Percentiles rank a stretch among this genome's conserved stretches.
Evolutionary conservation across 2,888 invertebrate species (phyloP).

Genomic region (Apantesis nais): DNA sequence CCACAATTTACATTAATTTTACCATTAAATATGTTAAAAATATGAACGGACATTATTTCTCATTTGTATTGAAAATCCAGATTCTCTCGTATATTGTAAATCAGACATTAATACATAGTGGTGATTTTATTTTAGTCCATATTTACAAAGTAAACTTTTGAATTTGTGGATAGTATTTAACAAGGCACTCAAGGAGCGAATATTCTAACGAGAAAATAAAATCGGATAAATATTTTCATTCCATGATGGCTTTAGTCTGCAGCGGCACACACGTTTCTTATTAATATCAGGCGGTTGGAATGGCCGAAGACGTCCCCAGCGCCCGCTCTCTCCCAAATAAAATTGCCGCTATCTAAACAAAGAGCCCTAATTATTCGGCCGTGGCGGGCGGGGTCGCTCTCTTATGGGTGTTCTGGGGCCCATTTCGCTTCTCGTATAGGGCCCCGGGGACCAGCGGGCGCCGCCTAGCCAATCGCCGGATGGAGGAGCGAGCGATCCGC

Average conservation of each 20-base stretch:
- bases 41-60: background rate
- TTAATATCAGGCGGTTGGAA: slow-evolving; percentile 83
- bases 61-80: background rate
- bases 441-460: slow-evolving; percentile 86
- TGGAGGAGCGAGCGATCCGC: slow-evolving; percentile 84
- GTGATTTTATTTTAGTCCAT: background rate
- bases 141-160: background rate
- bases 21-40: background rate
- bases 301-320: slow-evolving; percentile 84
- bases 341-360: slow-evolving; percentile 87
- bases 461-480: slow-evolving; percentile 88
- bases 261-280: slow-evolving; percentile 80
- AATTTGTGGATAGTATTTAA: slow-evolving; percentile 15
- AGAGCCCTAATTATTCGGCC: slow-evolving; percentile 88
- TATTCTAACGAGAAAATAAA: slow-evolving; percentile 49
- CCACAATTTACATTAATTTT: background rate
- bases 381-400: slow-evolving; percentile 88
- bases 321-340: slow-evolving; percentile 86
- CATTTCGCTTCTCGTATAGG: slow-evolving; percentile 88
- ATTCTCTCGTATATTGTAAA: background rate
- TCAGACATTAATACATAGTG: background rate
- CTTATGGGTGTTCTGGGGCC: slow-evolving; percentile 90
- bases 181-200: slow-evolving; percentile 35
- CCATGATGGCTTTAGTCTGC: slow-evolving; percentile 56
- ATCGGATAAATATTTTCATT: slow-evolving; percentile 59